A percentile compares a stretch with the other conserved stretches of the same genome.
Conservation (phyloP, 2,113 vertebrate species). For the Nansenia antarctica region DNA sequence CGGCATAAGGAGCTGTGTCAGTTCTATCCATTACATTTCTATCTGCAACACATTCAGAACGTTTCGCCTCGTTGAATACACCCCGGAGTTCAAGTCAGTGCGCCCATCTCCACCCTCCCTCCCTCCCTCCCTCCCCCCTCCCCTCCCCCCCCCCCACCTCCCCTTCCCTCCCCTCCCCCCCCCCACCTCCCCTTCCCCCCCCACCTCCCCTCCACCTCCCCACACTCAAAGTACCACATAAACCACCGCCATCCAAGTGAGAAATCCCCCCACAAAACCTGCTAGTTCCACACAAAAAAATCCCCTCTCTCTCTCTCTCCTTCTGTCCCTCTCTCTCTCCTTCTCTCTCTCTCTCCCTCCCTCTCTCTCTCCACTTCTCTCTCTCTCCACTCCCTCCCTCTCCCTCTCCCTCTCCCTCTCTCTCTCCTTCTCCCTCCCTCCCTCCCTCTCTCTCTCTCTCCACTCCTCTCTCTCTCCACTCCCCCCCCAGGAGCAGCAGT, state of each 20-base stretch:
- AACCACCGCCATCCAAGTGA: neutral
- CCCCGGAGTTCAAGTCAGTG: neutral
- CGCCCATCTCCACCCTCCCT: neutral
- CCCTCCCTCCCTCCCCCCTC: too few relatives aligned
- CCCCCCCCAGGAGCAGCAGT: conserved; percentile 18
- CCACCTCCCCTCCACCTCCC: neutral
- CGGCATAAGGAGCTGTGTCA: too few relatives aligned
- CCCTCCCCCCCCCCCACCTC: too few relatives aligned
- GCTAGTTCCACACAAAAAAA: too few relatives aligned
- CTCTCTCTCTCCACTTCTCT: conserved; percentile 10
- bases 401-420: neutral
- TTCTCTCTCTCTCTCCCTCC: conserved; percentile 15
- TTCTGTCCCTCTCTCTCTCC: neutral
- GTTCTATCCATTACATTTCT: too few relatives aligned
- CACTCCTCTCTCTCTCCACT: neutral
- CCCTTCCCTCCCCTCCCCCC: too few relatives aligned
- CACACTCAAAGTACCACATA: neutral
- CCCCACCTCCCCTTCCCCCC: too few relatives aligned
- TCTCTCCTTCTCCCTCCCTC: neutral
- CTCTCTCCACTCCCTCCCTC: neutral
- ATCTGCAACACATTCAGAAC: too few relatives aligned
- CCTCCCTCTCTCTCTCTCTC: neutral
- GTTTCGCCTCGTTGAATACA: too few relatives aligned
- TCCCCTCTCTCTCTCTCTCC: neutral
- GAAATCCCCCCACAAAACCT: neutral